phyloP scores from a whole-genome alignment of 2,797 vertebrate species.

The Darevskia nairensis region DNA sequence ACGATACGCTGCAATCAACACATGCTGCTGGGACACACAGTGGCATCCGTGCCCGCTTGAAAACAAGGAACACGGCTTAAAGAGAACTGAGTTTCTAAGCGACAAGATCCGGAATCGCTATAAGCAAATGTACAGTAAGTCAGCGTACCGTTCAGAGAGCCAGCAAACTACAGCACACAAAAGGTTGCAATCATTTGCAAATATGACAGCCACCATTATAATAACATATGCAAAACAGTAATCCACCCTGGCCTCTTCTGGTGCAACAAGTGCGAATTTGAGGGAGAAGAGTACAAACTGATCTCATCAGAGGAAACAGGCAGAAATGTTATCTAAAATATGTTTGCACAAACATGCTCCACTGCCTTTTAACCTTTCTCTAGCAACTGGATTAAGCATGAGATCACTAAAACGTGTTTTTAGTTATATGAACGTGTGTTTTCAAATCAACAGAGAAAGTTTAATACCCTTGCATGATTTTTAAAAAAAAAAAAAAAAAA shows the following conservation, averaged over 20 bases:
- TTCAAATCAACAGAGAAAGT: neutral
- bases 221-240: neutral
- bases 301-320: neutral
- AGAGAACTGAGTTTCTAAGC: conserved; percentile 42
- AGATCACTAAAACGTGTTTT: neutral
- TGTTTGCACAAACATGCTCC: neutral
- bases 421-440: neutral
- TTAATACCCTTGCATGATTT: neutral
- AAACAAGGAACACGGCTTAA: conserved; percentile 15
- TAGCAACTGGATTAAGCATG: neutral
- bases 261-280: neutral
- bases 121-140: conserved; percentile 23
- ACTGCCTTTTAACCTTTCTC: neutral
- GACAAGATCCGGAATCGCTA: conserved; percentile 16
- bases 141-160: conserved; percentile 31
- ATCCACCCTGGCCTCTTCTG: neutral
- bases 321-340: neutral
- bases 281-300: conserved; percentile 1
- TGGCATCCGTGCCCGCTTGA: neutral
- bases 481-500: neutral
- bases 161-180: rapidly evolving
- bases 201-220: neutral
- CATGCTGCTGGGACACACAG: conserved; percentile 22
- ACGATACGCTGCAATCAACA: conserved; percentile 39
- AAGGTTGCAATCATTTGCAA: neutral